These are phyloP conservation scores for Ichneumoninae sp. DNA, from an alignment of 2,888 invertebrate genomes.

Conservation along the genomic window DNA sequence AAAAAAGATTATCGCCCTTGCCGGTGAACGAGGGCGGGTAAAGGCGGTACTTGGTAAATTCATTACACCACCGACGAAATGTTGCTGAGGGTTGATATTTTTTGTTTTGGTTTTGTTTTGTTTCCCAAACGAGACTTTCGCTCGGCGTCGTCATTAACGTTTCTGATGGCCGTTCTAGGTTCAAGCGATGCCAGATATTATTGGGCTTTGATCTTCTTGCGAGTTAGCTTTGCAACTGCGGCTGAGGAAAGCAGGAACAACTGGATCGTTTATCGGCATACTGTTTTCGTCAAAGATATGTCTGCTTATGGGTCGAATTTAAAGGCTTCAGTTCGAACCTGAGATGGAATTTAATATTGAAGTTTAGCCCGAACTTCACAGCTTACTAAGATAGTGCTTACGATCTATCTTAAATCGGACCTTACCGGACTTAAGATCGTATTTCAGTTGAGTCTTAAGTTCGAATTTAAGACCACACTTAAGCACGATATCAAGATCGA, in stretches of 20 bases:
- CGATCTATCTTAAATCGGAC: too few species aligned
- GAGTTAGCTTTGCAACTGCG: neutral
- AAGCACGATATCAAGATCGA: too few species aligned
- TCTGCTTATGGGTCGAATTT: neutral
- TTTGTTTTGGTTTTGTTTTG: neutral
- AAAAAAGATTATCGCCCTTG: neutral
- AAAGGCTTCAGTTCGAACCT: too few species aligned
- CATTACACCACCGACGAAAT: conserved; percentile 11
- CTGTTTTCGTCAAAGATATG: neutral
- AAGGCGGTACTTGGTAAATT: conserved; percentile 6
- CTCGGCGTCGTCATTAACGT: conserved; percentile 2
- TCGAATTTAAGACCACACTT: too few species aligned
- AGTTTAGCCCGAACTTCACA: too few species aligned
- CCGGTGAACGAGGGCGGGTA: conserved; percentile 1
- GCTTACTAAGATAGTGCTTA: too few species aligned
- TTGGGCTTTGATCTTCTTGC: neutral
- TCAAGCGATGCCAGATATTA: neutral
- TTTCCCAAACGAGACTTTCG: neutral
- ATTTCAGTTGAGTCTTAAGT: too few species aligned
- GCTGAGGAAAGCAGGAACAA: neutral
- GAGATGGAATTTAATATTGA: too few species aligned
- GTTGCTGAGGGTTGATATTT: neutral
- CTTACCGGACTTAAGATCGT: too few species aligned
- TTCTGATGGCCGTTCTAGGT: neutral
- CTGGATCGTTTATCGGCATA: neutral